Percentiles rank a stretch among this genome's conserved stretches.
phyloP scores from a whole-genome alignment of 2,888 invertebrate species.

The Philereme vetulata region DNA sequence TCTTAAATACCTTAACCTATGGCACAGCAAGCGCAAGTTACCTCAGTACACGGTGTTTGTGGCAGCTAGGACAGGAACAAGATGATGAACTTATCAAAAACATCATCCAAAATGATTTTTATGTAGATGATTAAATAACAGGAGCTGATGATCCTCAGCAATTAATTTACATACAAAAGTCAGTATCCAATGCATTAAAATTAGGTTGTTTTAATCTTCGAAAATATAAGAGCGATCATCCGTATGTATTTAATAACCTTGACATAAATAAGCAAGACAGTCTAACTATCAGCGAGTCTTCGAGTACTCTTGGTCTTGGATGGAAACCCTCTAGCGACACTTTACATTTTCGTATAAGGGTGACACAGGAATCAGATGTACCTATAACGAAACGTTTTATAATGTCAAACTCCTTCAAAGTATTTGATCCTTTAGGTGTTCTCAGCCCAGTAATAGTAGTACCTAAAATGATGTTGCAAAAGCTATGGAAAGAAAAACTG shows the following conservation, averaged over 20 bases:
- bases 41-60: slow-evolving; percentile 39
- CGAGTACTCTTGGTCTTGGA: slow-evolving; percentile 35
- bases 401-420: slow-evolving; percentile 29
- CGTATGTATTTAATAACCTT: slow-evolving; percentile 13
- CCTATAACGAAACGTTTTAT: slow-evolving; percentile 29
- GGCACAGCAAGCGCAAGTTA: slow-evolving; percentile 43
- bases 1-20: slow-evolving; percentile 50
- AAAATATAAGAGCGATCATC: neutral
- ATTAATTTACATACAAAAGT: slow-evolving; percentile 22
- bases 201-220: slow-evolving; percentile 34
- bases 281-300: slow-evolving; percentile 36
- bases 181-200: slow-evolving; percentile 20
- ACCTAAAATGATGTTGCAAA: slow-evolving; percentile 34
- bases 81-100: slow-evolving; percentile 32
- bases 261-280: slow-evolving; percentile 23
- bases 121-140: slow-evolving; percentile 40
- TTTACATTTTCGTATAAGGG: slow-evolving; percentile 37
- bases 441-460: slow-evolving; percentile 21
- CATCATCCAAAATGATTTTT: slow-evolving; percentile 42
- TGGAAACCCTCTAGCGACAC: slow-evolving; percentile 31
- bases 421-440: slow-evolving; percentile 35
- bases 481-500: slow-evolving; percentile 25
- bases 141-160: slow-evolving; percentile 26
- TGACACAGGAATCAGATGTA: neutral
- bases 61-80: slow-evolving; percentile 41